Evolutionary conservation across 2,113 vertebrate genomes (phyloP).

Genomic region (Prochilodus magdalenae): DNA sequence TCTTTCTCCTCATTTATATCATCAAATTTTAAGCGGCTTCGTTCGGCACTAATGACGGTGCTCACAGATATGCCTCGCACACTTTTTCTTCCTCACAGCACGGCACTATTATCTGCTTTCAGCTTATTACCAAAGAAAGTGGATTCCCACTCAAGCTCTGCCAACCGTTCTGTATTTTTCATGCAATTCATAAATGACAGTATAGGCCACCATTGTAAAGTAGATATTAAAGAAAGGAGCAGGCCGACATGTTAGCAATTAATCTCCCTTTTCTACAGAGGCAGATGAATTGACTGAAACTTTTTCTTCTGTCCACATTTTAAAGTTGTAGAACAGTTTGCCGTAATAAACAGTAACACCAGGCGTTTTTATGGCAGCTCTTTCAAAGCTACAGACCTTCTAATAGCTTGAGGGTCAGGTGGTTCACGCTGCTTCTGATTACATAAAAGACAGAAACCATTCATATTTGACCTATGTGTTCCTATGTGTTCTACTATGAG

Average conservation of each 20-base stretch:
- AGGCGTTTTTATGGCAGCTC: not conserved
- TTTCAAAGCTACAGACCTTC: not conserved
- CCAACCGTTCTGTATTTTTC: conserved; percentile 13
- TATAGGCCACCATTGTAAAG: not conserved
- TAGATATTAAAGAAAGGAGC: not conserved
- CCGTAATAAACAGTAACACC: not conserved
- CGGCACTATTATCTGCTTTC: conserved; percentile 31
- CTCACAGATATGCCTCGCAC: conserved; percentile 33
- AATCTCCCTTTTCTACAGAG: not conserved
- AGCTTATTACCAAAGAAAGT: conserved; percentile 22
- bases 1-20: conserved; percentile 66
- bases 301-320: not conserved
- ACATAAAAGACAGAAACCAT: not conserved
- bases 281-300: not conserved
- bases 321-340: not conserved
- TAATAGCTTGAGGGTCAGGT: not conserved
- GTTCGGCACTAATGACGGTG: conserved; percentile 52
- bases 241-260: not conserved
- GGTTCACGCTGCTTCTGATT: not conserved
- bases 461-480: not conserved
- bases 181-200: conserved; percentile 16
- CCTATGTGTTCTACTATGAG: not conserved
- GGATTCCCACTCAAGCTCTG: conserved; percentile 17
- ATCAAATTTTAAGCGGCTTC: conserved; percentile 61
- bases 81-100: conserved; percentile 25